Evolutionary conservation across 2,113 vertebrate genomes (phyloP).

Genomic region (Herpetotheres cachinnans): DNA sequence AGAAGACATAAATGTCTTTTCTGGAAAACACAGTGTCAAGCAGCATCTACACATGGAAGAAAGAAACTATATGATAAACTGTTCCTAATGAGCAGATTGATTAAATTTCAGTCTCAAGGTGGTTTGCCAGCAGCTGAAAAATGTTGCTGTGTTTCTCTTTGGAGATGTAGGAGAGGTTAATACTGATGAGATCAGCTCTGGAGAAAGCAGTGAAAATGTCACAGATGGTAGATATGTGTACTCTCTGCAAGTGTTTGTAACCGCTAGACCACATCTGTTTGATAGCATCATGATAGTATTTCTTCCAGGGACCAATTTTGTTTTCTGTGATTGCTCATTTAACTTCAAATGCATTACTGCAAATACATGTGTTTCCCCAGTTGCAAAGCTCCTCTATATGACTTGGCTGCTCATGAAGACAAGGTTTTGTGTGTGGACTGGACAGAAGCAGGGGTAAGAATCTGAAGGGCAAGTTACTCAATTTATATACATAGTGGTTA

Average conservation of each 20-base stretch:
- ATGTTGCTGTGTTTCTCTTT: not conserved
- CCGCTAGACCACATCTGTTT: not conserved
- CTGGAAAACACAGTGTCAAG: not conserved
- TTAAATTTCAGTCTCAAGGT: not conserved
- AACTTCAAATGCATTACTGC: not conserved
- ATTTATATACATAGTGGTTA: not conserved
- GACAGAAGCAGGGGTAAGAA: constrained; percentile 91
- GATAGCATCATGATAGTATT: not conserved
- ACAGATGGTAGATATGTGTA: not conserved
- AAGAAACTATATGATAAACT: not conserved
- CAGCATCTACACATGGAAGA: not conserved
- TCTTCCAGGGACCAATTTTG: not conserved
- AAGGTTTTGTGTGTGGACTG: constrained; percentile 96
- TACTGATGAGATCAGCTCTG: not conserved
- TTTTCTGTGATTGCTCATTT: not conserved
- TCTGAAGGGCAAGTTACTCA: not conserved
- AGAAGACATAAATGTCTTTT: not conserved
- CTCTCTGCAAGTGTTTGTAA: not conserved
- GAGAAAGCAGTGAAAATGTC: not conserved
- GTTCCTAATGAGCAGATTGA: not conserved
- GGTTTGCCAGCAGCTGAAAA: not conserved
- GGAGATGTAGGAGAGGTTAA: not conserved
- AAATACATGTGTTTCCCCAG: constrained; percentile 66
- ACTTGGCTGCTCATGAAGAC: constrained; percentile 95
- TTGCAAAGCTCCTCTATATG: constrained; percentile 94